Percentiles rank a stretch among this genome's conserved stretches.
These are phyloP conservation scores for Aradophagus sp. DNA, from an alignment of 1,140 invertebrate species.

Conservation along the genomic window DNA sequence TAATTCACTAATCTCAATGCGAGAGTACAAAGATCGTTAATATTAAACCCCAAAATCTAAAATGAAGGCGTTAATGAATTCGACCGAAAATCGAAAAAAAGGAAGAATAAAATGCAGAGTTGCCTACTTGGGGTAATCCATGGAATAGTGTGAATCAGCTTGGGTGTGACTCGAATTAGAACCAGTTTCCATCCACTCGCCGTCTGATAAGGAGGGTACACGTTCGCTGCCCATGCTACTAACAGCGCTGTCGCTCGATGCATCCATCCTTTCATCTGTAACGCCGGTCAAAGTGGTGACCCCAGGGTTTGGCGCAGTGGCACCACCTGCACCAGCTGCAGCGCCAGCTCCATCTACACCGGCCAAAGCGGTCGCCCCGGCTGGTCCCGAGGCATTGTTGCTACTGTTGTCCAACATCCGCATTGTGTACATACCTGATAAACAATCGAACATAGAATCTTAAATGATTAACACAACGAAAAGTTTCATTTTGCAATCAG, in stretches of 20 bases:
- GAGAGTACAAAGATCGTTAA: too few relatives aligned
- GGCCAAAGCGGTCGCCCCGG: conserved; percentile 65
- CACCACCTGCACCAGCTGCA: conserved; percentile 57
- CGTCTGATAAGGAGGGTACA: conserved; percentile 89
- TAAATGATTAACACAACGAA: not conserved
- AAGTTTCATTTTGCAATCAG: not conserved
- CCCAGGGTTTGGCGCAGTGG: conserved; percentile 58
- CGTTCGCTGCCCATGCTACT: conserved; percentile 93
- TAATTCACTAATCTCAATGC: too few relatives aligned
- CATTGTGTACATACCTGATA: conserved; percentile 89
- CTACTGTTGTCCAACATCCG: conserved; percentile 82
- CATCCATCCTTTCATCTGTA: conserved; percentile 82
- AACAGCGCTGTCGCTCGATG: conserved; percentile 89
- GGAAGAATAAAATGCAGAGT: conserved; percentile 16
- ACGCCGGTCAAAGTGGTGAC: conserved; percentile 62
- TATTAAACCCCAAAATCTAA: too few relatives aligned
- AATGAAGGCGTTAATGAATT: too few relatives aligned
- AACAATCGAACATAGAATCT: not conserved
- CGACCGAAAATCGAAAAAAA: not conserved
- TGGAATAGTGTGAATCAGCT: conserved; percentile 77
- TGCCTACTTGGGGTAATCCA: conserved; percentile 73
- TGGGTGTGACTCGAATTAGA: conserved; percentile 86
- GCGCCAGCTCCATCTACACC: conserved; percentile 62
- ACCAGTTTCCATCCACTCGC: conserved; percentile 90
- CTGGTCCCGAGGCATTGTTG: conserved; percentile 74